Evolutionary conservation across 2,888 invertebrate species (phyloP).

Genomic region (Oxystoma pomonae): DNA sequence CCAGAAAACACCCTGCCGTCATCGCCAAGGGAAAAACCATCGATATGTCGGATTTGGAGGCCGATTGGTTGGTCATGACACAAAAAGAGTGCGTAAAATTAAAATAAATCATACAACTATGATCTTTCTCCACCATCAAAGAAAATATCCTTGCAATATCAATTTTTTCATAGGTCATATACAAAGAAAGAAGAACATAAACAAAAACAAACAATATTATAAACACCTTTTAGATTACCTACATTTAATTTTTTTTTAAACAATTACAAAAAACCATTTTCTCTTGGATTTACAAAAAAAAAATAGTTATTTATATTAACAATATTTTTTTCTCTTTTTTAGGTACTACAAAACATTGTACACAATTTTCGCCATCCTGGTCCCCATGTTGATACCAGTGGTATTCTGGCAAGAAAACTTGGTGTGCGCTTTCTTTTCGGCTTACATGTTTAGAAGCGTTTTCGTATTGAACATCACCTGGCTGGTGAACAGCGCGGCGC

Average conservation of each 20-base stretch:
- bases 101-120: too few relatives aligned
- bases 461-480: constrained; percentile 70
- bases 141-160: too few relatives aligned
- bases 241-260: too few relatives aligned
- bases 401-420: constrained; percentile 65
- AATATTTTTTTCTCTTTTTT: constrained; percentile 37
- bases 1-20: constrained; percentile 73
- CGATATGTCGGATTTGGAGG: constrained; percentile 71
- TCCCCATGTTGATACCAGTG: constrained; percentile 64
- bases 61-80: constrained; percentile 67
- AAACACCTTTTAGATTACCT: too few relatives aligned
- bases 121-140: too few relatives aligned
- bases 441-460: constrained; percentile 60
- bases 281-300: too few relatives aligned
- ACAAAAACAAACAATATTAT: too few relatives aligned
- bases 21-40: constrained; percentile 60
- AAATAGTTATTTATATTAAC: too few relatives aligned
- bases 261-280: too few relatives aligned
- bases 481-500: constrained; percentile 79
- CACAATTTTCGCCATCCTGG: constrained; percentile 53
- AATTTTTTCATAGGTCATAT: too few relatives aligned
- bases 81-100: constrained; percentile 71
- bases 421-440: constrained; percentile 56
- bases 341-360: constrained; percentile 65
- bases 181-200: too few relatives aligned